These are phyloP conservation scores for Gephyroberyx darwinii DNA, from an alignment of 2,797 vertebrate genomes.

Conservation along the genomic window DNA sequence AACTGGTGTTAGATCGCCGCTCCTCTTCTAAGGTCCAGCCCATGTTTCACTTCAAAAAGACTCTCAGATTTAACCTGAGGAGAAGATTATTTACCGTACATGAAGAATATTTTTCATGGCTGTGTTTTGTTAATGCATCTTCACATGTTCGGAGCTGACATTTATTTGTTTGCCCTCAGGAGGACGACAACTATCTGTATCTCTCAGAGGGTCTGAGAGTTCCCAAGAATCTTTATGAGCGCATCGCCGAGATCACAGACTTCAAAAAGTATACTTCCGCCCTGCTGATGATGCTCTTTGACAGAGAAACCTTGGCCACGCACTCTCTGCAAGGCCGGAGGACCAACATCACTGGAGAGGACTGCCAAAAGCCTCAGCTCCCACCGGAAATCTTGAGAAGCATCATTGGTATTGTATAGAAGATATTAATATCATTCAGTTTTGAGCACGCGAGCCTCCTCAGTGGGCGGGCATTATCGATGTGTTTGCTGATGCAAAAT, in stretches of 20 bases:
- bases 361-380: conserved; percentile 79
- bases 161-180: conserved; percentile 49
- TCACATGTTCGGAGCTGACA: background rate
- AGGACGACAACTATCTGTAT: conserved; percentile 69
- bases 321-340: conserved; percentile 80
- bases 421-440: background rate
- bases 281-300: conserved; percentile 79
- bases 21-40: background rate
- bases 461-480: background rate
- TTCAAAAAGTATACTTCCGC: conserved; percentile 81
- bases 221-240: conserved; percentile 76
- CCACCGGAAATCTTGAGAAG: conserved; percentile 76
- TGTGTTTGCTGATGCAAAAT: background rate
- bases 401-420: conserved; percentile 66
- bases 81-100: background rate
- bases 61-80: background rate
- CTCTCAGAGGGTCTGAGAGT: conserved; percentile 75
- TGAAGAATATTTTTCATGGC: background rate
- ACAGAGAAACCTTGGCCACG: conserved; percentile 79
- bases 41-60: background rate
- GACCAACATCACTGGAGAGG: conserved; percentile 72
- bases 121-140: background rate
- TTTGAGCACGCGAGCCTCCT: background rate
- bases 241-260: conserved; percentile 76
- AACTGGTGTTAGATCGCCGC: background rate